Base-by-base conservation (phyloP, 2,888 invertebrate genomes). In the Euzophera pinguis region DNA sequence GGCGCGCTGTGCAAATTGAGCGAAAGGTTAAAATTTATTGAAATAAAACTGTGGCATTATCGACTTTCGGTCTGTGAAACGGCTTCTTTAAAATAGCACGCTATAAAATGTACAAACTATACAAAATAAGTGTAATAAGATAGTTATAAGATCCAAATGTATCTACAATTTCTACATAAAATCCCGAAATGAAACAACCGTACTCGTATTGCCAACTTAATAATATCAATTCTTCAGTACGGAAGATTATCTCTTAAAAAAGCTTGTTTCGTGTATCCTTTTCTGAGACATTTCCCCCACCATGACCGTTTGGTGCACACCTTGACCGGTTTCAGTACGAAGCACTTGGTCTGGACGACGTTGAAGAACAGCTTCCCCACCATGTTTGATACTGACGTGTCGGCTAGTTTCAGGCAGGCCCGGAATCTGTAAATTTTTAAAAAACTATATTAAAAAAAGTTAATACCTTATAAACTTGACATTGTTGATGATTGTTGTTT, bases 301-400 rank as follows among this genome's bases (percentile, higher is more conserved):
- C 96, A 96, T 0, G 94, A 94, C 5, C 94, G 90, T 65, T 94
- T 92, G 6, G 92, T 90, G 84, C 98, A 98, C 22, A 93, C 90
- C 63, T 94, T 93, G 61, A 95, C 94, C 1, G 93, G 93, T 69
- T 95, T 95, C 39, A 99, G 87, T 0, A 95, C 92, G 84, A 99
- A 98, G 72, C 99, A 99, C 76, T 97, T 96, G 0, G 97, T 96
- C 75, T 97, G 97, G n/a, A 98, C 95, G 42, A 98, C 92, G 85
- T 98, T 97, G 93, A 99, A 99, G 91, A 97, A 99, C 32, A 98
- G 91, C 70, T 96, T 96, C 2, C 98, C 98, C 52, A 98, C 97
- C 84, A 97, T 92, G 75, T 96, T 96, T 7, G 98, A 96, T 8
- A 97, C 95, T 5, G 95, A 94, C 0, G 96, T 96, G 63, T 94